Conservation (phyloP, 2,113 vertebrate species). For the Dicaeum eximium region DNA sequence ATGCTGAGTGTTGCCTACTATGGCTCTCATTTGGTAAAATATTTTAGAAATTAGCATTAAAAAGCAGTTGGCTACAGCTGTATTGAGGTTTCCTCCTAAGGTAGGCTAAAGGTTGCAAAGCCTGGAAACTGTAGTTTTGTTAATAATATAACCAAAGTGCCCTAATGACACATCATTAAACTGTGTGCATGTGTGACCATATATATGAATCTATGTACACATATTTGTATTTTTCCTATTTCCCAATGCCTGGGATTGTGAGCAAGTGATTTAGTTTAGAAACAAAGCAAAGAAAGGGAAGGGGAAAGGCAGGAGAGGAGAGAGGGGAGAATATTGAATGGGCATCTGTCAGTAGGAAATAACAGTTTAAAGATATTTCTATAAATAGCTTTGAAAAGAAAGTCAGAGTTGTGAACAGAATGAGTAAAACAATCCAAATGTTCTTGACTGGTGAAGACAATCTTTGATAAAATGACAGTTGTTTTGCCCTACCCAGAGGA, state of each 20-base stretch:
- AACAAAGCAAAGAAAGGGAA: not conserved
- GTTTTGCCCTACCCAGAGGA: conserved; percentile 12
- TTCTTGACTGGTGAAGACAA: conserved; percentile 36
- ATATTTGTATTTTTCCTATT: not conserved
- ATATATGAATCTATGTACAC: not conserved
- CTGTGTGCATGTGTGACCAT: not conserved
- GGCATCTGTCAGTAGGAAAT: not conserved
- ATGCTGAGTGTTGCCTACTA: not conserved
- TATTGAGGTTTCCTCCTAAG: not conserved
- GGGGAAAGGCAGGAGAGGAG: not conserved
- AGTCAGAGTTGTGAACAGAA: not conserved
- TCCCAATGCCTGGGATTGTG: not conserved
- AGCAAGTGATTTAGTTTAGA: not conserved
- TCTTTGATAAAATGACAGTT: conserved; percentile 11
- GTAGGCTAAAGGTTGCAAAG: not conserved
- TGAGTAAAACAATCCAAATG: conserved; percentile 1
- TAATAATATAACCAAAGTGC: not conserved
- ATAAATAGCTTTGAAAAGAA: conserved; percentile 7
- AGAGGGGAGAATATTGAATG: not conserved
- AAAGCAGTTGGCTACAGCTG: not conserved
- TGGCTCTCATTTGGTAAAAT: not conserved
- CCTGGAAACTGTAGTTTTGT: not conserved
- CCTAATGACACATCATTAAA: not conserved
- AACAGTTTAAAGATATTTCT: not conserved
- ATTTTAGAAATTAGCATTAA: not conserved